Conservation (phyloP, 2,888 invertebrate species). For the Onchidella celtica region DNA sequence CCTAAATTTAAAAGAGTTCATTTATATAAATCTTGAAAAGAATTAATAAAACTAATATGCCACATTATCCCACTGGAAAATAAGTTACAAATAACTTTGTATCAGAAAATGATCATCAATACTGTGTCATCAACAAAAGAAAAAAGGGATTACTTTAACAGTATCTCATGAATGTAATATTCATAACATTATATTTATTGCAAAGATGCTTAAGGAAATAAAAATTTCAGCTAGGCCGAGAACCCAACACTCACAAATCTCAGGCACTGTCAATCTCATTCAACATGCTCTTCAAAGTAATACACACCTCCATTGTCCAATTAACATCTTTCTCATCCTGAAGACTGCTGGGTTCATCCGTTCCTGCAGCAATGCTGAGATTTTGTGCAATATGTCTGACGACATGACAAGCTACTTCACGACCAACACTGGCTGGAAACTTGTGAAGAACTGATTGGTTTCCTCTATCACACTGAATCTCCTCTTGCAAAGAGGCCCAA, state of each 20-base stretch:
- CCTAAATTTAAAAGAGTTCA: slow-evolving; percentile 83
- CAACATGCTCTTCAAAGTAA: too few species aligned
- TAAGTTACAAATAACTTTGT: too few species aligned
- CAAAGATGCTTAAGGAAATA: too few species aligned
- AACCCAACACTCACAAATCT: too few species aligned
- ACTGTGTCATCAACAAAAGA: too few species aligned
- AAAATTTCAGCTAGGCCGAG: too few species aligned
- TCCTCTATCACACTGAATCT: slow-evolving; percentile 78
- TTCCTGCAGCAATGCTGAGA: slow-evolving; percentile 83
- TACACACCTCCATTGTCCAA: slow-evolving; percentile 87
- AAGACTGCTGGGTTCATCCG: slow-evolving; percentile 89
- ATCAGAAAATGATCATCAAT: too few species aligned
- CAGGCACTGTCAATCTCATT: too few species aligned
- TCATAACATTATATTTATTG: too few species aligned
- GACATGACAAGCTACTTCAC: slow-evolving; percentile 90
- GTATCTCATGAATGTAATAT: too few species aligned
- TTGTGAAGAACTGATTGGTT: slow-evolving; percentile 86
- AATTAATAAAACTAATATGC: neutral
- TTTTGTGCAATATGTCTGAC: slow-evolving; percentile 88
- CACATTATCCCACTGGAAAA: too few species aligned
- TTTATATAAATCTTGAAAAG: neutral
- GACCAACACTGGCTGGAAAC: slow-evolving; percentile 87
- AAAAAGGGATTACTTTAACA: too few species aligned
- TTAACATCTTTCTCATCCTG: slow-evolving; percentile 88
- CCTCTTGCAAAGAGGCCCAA: slow-evolving; percentile 80